Percentiles rank a stretch among this genome's conserved stretches.
phyloP scores from a whole-genome alignment of 92 coral and sea anemone species.

The Scolanthus callimorphus region DNA sequence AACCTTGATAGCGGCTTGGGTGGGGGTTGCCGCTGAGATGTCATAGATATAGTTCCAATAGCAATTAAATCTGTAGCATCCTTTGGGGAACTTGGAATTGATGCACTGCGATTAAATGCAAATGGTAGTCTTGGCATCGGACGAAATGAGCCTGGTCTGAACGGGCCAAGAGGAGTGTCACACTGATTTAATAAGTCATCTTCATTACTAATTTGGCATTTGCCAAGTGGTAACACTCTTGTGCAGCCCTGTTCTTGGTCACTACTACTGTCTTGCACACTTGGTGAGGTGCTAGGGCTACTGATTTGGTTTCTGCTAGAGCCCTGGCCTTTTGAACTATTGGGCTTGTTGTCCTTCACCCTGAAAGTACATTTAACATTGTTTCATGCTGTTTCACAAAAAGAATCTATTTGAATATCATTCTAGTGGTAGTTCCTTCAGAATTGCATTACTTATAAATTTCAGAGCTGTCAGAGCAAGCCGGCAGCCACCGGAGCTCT shows the following conservation, averaged over 20 bases:
- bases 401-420: no score
- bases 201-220: constrained; percentile 68
- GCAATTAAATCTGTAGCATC: constrained; percentile 74
- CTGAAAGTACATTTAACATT: no score
- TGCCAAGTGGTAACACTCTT: constrained; percentile 75
- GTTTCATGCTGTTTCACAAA: no score
- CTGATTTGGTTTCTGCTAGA: constrained; percentile 20
- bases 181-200: constrained; percentile 53
- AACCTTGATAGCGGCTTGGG: constrained; percentile 78
- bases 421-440: no score
- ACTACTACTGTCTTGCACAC: constrained; percentile 55
- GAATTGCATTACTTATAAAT: no score
- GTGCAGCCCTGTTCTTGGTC: constrained; percentile 53
- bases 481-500: no score
- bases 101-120: constrained; percentile 59
- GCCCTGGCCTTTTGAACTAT: background rate
- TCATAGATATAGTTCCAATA: constrained; percentile 85
- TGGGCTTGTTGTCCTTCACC: background rate
- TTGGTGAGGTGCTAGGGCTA: constrained; percentile 43
- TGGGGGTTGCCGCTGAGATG: constrained; percentile 73
- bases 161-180: constrained; percentile 29
- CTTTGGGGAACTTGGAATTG: constrained; percentile 56
- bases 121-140: constrained; percentile 69
- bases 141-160: constrained; percentile 38
- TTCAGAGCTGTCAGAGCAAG: no score